phyloP scores from a whole-genome alignment of 2,888 invertebrate genomes.

The Macrostomum cliftonense region DNA sequence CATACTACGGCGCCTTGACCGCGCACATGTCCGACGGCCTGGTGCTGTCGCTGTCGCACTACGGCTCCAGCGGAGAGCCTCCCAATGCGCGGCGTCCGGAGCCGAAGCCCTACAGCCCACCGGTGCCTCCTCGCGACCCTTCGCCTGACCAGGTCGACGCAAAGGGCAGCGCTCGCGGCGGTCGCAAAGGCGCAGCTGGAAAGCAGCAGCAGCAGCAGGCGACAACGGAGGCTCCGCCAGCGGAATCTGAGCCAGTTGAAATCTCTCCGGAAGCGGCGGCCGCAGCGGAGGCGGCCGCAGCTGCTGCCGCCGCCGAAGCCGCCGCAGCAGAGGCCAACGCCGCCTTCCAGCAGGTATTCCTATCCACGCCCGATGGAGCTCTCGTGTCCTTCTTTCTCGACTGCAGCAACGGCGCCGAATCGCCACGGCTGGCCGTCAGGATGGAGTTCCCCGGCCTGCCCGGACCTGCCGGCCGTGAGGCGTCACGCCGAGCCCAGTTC shows the following conservation, averaged over 20 bases:
- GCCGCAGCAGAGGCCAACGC: constrained; percentile 6
- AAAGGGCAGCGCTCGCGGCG: not conserved
- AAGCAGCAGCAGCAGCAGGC: not conserved
- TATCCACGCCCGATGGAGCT: constrained; percentile 32
- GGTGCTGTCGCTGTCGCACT: constrained; percentile 27
- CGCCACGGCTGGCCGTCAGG: not conserved
- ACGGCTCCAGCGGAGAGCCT: constrained; percentile 22
- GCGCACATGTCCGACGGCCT: constrained; percentile 29
- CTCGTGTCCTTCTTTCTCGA: constrained; percentile 26
- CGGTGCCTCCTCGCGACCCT: constrained; percentile 17
- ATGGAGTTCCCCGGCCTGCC: not conserved
- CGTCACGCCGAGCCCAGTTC: constrained; percentile 5
- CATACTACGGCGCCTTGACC: constrained; percentile 27
- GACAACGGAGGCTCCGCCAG: not conserved
- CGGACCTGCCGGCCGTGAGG: not conserved
- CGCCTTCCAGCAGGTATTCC: constrained; percentile 26
- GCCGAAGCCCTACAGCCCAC: constrained; percentile 20
- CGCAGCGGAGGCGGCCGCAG: constrained; percentile 8
- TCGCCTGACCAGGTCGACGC: constrained; percentile 10
- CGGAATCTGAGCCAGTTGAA: not conserved
- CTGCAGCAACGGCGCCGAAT: not conserved
- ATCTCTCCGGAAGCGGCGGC: constrained; percentile 7
- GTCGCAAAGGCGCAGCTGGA: not conserved
- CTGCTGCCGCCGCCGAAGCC: constrained; percentile 17
- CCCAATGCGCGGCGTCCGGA: constrained; percentile 12